Base-by-base conservation (phyloP, 2,113 vertebrate genomes). In the Tachycineta bicolor region DNA sequence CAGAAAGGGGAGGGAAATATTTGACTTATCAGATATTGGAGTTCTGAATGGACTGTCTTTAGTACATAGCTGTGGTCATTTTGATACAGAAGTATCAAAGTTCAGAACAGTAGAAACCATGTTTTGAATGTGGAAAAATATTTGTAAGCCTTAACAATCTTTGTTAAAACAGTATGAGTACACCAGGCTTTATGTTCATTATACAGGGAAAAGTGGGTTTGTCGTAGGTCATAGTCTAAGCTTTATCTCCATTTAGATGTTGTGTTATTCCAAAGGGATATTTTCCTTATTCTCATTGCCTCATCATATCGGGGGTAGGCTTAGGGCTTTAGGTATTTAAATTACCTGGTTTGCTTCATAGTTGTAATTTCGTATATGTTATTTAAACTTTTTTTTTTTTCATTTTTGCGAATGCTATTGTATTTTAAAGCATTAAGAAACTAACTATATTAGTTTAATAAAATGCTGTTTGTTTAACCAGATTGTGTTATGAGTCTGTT, bases 391-490 rank as follows among this genome's bases (percentile, higher is more conserved):
- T 22, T 46, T 83, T 63, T 67, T 79, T 22, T 46, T 83, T 63
- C 41, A 74, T 75, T 92, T 85, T 87, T 81, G 47, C 44, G 94
- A 86, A 33, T 87, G 28, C 49, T 70, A 1, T 50, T 60, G 4
- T 65, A 71, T 87, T 88, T 91, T 80, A 76, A 62, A 84, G 29
- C 68, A 79, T 60, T 62, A 80, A 93, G 24, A 65, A 52, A 44
- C 18, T 84, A 74, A 83, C 56, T 71, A 12, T 29, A 12, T 55
- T 78, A 76, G 26, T 85, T 93, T 62, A 96, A 49, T 97, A 97
- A 96, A 96, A 41, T n/a, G 23, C 29, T 86, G 20, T 89, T 97
- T 95, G 74, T 89, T 97, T 95, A 95, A 49, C 33, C 1, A 67
- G 4, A 24, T 33, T 74, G 49, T 83, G 10, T 31, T 41, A 6